Conservation (phyloP, 2,888 invertebrate genomes). For the Drosophila parthenogenetica region DNA sequence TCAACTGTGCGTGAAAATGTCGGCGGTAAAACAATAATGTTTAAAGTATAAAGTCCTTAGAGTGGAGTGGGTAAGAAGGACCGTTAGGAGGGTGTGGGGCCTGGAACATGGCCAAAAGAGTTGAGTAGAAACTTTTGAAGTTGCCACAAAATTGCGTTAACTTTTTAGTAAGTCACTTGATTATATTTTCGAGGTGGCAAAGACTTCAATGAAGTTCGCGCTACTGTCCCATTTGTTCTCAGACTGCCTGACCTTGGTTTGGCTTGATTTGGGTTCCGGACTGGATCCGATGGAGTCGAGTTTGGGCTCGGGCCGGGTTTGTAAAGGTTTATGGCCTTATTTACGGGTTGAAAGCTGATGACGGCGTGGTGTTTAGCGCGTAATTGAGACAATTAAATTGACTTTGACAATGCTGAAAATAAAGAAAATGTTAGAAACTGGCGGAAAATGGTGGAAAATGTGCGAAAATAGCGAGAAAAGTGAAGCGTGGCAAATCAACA, state of each 20-base stretch:
- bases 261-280: conserved; percentile 64
- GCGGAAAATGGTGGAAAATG: neutral
- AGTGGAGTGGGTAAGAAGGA: neutral
- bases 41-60: neutral
- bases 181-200: conserved; percentile 58
- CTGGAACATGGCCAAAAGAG: conserved; percentile 45
- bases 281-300: no score
- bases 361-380: conserved; percentile 63
- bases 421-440: conserved; percentile 17
- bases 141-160: conserved; percentile 77
- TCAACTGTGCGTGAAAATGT: conserved; percentile 74
- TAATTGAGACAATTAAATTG: conserved; percentile 80
- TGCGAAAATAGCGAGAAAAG: conserved; percentile 12
- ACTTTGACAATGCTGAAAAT: conserved; percentile 78
- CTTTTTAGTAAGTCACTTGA: conserved; percentile 77
- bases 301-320: neutral
- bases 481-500: conserved; percentile 64
- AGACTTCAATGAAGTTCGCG: conserved; percentile 59
- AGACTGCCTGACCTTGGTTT: conserved; percentile 46
- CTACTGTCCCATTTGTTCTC: conserved; percentile 19
- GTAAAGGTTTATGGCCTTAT: conserved; percentile 2
- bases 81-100: neutral
- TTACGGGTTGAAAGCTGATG: conserved; percentile 46
- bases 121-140: conserved; percentile 70
- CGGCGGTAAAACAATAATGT: conserved; percentile 19